Base-by-base conservation (phyloP, 2,797 vertebrate genomes). In the Malurus leucopterus region DNA sequence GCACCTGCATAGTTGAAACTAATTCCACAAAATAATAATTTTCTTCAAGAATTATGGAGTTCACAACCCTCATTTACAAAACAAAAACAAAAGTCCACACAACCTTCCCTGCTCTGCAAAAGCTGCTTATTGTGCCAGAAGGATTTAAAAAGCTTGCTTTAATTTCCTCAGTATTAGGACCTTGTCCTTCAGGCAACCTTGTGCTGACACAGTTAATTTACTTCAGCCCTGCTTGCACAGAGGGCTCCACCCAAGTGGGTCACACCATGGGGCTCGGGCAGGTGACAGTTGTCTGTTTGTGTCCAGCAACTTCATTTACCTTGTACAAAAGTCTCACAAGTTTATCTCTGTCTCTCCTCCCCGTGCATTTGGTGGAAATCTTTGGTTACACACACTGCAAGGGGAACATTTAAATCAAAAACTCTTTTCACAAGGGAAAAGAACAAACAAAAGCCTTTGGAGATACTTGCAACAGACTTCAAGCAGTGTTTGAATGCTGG, bases 51-150 rank as follows among this genome's bases (percentile, higher is more conserved):
- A 86, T 76, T 92, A 76, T 15, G 24, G 68, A 86, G 63, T 89
- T 93, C 77, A 89, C 68, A 93, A 82, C n/a, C 64, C 7, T 19
- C 32, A 61, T 76, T 91, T 76, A 68, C 49, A 84, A 89, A 91
- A 88, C 49, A 87, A 72, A 77, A 90, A n/a, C n/a, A n/a, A n/a
- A 91, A 68, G 9, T 38, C 43, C 34, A 68, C 30, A 30, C 24
- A 81, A 40, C 17, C 19, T 78, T 68, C 41, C 30, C 46, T 88
- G 43, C n/a, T 88, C 71, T 72, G 19, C 36, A 88, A 93, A 94
- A 93, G 85, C 87, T 86, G n/a, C 83, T 95, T 93, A 91, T 49
- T 50, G 32, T 50, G 16, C 43, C 77, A 86, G 80, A 84, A 89
- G 64, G 71, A 92, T 89, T 93, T 51, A 5, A 3, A 91, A 93